Evolutionary conservation across 1,140 invertebrate species (phyloP), one percentile per base, ranked within the genome.

Genomic region (Bilobella aurantiaca): DNA sequence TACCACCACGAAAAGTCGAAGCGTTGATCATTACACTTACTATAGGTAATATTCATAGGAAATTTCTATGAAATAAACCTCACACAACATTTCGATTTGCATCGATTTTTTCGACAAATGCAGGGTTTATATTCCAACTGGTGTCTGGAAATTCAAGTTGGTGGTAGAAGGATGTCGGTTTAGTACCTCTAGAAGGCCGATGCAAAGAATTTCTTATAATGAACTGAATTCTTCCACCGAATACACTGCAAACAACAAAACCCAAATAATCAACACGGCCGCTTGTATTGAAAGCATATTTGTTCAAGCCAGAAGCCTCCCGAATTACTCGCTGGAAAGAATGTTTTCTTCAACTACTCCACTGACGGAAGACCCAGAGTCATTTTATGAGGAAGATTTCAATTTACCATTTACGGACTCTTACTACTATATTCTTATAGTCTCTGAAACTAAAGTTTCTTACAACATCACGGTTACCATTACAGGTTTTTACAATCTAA

Each of bases 381-480:
- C 73, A 3, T 80, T 80, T 65, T 29, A 12, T 8, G 62, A 68
- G n/a, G 73, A 61, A 23, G 79, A 79, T 75, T 69, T n/a, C n/a
- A n/a, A 68, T n/a, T 73, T 79, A n/a, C 82, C 82, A 18, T 79
- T 74, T 64, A 78, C 80, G 67, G 79, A 82, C 69, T 76, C 76
- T 57, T 82, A 82, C 75, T 82, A 82, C 72, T 82, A 82, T 75
- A 71, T 82, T 47, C 71, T 82, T 67, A 74, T 83, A 31, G 74
- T 79, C 32, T 78, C 81, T 2, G 76, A 76, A 64, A 79, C 76
- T 62, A 73, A 77, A 29, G 77, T 81, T 58, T 72, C 75, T 29
- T 79, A 81, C 63, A 78, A 77, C 58, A 65, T 81, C 27, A 75
- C 77, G 65, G 75, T 82, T 59, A 74, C 69, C 2, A 74, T 74